Base-by-base conservation (phyloP, 2,113 vertebrate species). In the Rhynchomys soricoides region DNA sequence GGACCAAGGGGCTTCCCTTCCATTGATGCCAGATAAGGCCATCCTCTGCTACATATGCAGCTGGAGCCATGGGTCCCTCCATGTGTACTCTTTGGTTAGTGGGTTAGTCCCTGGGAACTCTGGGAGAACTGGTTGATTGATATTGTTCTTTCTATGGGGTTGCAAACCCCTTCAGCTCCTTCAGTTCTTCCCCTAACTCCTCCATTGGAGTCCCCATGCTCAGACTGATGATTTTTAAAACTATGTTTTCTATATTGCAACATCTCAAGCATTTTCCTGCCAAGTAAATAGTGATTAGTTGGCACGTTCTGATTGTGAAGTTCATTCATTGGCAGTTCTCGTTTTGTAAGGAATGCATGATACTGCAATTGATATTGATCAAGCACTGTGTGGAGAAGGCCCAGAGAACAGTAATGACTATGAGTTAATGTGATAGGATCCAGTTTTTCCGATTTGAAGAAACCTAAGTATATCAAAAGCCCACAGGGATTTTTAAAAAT, bases 321-420 rank as follows among this genome's bases (percentile, higher is more conserved):
- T 59, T 96, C 97, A 74, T 59, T 96, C 97, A 74, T 59, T 93
- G 95, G 74, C 43, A 93, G 13, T 17, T 89, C 45, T 90, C 52
- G 15, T 85, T 91, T 96, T 90, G 85, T 95, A 92, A 94, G 57
- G 70, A 95, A 95, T 89, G 86, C 19, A 85, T 91, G 90, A 78
- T 73, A 79, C 4, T 73, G 29, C 62, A 78, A 50, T 96, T 97
- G 77, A 91, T 75, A 70, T 57, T 82, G 55, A 96, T 75, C 64
- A 87, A 91, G 17, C 86, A 96, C 57, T 74, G 5, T 78, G 45
- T 83, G 83, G 43, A 95, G 57, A 82, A 15, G 45, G 45, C 2
- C 43, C 40, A 94, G 45, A 94, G 62, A 93, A 95, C 95, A 95
- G 93, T 91, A 95, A 91, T 83, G 55, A 93, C 11, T 34, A 89